These are phyloP conservation scores for Prietella phreatophila DNA, from an alignment of 2,113 vertebrate genomes.

Conservation along the genomic window DNA sequence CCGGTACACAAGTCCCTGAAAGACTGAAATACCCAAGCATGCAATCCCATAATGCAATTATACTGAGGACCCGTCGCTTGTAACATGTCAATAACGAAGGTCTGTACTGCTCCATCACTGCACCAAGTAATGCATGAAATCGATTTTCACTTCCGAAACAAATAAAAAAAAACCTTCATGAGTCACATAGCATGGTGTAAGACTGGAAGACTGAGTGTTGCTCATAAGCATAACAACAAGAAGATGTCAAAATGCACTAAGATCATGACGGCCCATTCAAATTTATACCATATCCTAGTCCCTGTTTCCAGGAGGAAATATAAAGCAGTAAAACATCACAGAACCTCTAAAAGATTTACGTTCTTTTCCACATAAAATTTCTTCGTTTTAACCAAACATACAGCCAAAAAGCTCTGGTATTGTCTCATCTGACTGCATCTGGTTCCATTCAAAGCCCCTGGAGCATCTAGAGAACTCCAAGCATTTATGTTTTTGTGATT, in stretches of 20 bases:
- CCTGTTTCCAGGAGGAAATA: background rate
- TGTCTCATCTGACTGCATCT: background rate
- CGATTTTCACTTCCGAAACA: constrained; percentile 33
- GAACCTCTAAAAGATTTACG: background rate
- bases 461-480: background rate
- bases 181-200: constrained; percentile 16
- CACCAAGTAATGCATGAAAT: constrained; percentile 44
- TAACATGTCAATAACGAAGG: constrained; percentile 33
- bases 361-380: background rate
- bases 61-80: constrained; percentile 12
- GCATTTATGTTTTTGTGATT: background rate
- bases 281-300: background rate
- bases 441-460: background rate
- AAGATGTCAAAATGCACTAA: constrained; percentile 6
- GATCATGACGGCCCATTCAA: background rate
- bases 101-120: constrained; percentile 10
- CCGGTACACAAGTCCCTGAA: background rate
- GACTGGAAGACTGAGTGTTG: constrained; percentile 2
- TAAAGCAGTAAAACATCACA: background rate
- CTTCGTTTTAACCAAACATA: background rate
- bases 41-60: background rate
- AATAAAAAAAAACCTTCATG: constrained; percentile 8
- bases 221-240: constrained; percentile 1
- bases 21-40: background rate
- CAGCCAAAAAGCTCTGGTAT: background rate